Conservation (phyloP, 2,113 vertebrate species). For the Epinephelus fuscoguttatus region DNA sequence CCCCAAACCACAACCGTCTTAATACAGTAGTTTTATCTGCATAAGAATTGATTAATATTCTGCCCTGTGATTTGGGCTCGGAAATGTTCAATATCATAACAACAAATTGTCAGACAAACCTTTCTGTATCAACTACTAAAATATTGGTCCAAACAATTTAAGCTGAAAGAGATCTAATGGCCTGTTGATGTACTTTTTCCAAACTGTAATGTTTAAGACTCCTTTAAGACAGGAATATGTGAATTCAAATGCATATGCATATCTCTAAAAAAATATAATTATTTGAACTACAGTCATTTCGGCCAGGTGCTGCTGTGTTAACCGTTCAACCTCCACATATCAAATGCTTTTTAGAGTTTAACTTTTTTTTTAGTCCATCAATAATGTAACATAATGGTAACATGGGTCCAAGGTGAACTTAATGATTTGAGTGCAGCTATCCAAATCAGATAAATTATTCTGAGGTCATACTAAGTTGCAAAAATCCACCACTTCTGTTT, state of each 20-base stretch:
- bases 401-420: neutral
- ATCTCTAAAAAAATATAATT: neutral
- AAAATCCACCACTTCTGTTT: neutral
- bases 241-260: neutral
- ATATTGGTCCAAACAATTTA: conserved; percentile 5
- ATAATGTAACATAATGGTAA: neutral
- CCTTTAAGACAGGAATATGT: neutral
- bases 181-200: neutral
- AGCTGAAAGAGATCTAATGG: neutral
- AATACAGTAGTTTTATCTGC: neutral
- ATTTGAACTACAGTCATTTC: neutral
- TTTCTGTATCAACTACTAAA: neutral
- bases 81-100: neutral
- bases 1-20: neutral
- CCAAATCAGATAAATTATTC: neutral
- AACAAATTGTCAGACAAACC: neutral
- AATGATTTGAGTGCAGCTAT: neutral
- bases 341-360: neutral
- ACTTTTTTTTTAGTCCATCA: neutral
- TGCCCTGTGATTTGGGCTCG: neutral
- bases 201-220: conserved; percentile 29
- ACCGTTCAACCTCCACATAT: neutral
- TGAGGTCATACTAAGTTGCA: neutral
- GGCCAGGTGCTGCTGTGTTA: neutral
- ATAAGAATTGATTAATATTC: neutral